Conservation (phyloP, 1,140 invertebrate genomes). For the Portunus trituberculatus region DNA sequence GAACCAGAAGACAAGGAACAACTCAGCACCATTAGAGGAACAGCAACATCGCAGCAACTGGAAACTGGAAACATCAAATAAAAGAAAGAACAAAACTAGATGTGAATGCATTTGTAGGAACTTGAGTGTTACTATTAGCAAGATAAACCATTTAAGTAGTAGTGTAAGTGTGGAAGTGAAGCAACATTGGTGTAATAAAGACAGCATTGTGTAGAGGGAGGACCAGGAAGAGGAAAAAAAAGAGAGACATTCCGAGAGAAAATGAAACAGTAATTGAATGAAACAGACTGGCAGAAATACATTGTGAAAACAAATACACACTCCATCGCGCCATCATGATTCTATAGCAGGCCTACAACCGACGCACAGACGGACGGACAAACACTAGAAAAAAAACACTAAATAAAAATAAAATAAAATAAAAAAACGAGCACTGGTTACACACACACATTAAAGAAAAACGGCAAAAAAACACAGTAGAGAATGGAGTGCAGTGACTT, state of each 20-base stretch:
- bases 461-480: too few species aligned
- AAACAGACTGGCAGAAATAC: not conserved
- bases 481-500: not conserved
- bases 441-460: too few species aligned
- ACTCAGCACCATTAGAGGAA: not conserved
- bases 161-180: not conserved
- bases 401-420: not conserved
- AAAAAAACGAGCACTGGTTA: too few species aligned
- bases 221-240: constrained; percentile 2
- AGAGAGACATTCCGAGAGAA: not conserved
- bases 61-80: not conserved
- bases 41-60: not conserved
- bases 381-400: not conserved
- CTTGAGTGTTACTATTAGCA: not conserved
- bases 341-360: not conserved
- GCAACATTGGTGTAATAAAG: constrained; percentile 2
- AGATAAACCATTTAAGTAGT: not conserved
- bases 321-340: not conserved
- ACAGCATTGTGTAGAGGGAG: not conserved
- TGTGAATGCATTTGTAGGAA: not conserved
- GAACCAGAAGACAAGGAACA: too few species aligned
- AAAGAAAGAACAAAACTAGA: not conserved
- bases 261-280: not conserved
- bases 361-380: too few species aligned
- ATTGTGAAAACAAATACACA: not conserved